Evolutionary conservation across 2,888 invertebrate species (phyloP).

Genomic region (Lysandra bellargus): DNA sequence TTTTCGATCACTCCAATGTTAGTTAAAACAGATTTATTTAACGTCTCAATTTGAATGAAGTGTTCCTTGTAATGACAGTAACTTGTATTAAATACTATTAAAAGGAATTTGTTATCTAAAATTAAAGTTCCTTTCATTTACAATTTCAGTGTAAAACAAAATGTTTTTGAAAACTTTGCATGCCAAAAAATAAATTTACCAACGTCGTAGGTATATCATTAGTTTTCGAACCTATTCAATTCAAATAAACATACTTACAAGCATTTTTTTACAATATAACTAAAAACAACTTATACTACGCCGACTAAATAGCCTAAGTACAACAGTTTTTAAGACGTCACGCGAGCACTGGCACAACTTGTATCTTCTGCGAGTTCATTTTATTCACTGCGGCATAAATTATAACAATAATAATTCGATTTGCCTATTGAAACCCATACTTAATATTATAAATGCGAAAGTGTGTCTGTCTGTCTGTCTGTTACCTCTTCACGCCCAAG

Average conservation of each 20-base stretch:
- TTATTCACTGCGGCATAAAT: neutral
- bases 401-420: conserved; percentile 6
- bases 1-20: neutral
- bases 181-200: too few species aligned
- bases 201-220: too few species aligned
- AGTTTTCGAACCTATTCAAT: too few species aligned
- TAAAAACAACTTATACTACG: too few species aligned
- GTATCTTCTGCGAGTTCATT: neutral
- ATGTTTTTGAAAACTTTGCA: too few species aligned
- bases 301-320: too few species aligned
- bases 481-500: too few species aligned
- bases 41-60: neutral
- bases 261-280: too few species aligned
- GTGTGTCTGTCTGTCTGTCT: too few species aligned
- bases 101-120: neutral
- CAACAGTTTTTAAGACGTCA: neutral
- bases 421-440: neutral
- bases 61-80: neutral
- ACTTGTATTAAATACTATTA: neutral
- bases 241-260: too few species aligned
- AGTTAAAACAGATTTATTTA: neutral
- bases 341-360: neutral
- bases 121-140: neutral
- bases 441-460: too few species aligned
- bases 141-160: too few species aligned